A percentile compares a stretch with the other conserved stretches of the same genome.
phyloP scores from a whole-genome alignment of 2,113 vertebrate species.

The Lathamus discolor region DNA sequence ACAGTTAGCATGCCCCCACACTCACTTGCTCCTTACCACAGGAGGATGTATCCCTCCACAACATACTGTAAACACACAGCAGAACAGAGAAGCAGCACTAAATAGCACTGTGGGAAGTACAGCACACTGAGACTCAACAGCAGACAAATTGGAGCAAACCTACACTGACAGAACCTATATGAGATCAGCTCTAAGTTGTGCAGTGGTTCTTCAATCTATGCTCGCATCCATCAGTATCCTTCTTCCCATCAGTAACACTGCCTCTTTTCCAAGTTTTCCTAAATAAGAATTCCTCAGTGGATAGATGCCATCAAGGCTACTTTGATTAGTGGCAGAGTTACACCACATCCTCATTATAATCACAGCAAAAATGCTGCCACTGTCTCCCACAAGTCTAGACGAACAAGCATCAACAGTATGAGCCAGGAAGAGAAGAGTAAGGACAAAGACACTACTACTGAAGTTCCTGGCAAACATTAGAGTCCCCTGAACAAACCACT shows the following conservation, averaged over 20 bases:
- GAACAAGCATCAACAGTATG: background rate
- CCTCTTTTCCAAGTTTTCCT: background rate
- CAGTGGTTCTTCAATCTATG: background rate
- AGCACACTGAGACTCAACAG: background rate
- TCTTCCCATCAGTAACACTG: background rate
- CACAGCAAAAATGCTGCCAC: background rate
- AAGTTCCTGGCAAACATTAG: background rate
- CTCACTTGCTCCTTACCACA: background rate
- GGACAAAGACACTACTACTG: background rate
- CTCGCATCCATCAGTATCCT: background rate
- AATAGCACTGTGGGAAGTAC: background rate
- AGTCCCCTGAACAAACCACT: background rate
- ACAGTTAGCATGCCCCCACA: background rate
- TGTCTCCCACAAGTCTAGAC: background rate
- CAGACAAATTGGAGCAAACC: background rate
- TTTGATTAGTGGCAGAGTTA: background rate
- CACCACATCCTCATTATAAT: background rate
- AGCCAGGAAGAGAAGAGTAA: background rate
- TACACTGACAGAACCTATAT: background rate
- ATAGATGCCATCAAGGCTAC: background rate
- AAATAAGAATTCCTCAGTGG: background rate
- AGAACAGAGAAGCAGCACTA: background rate
- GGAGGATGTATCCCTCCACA: background rate
- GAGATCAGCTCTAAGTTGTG: background rate
- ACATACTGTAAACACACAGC: background rate